These are phyloP conservation scores for Plumapathes pennacea DNA, from an alignment of 92 coral and sea anemone genomes.

Conservation along the genomic window DNA sequence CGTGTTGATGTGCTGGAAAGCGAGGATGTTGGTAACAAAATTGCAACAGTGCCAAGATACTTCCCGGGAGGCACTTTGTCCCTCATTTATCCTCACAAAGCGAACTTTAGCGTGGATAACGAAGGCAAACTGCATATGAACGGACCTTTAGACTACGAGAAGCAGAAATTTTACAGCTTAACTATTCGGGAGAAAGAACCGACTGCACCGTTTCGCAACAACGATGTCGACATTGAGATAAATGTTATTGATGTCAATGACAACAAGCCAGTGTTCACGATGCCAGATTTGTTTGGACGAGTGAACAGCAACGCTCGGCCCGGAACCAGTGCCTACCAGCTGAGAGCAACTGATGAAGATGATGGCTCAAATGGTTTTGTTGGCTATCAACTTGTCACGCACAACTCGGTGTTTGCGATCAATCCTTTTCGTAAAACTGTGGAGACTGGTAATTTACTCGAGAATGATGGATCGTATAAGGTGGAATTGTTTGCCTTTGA, in stretches of 20 bases:
- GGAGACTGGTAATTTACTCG: slow-evolving; percentile 57
- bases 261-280: slow-evolving; percentile 74
- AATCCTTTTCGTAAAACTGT: slow-evolving; percentile 66
- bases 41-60: slow-evolving; percentile 74
- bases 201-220: slow-evolving; percentile 47
- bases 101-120: slow-evolving; percentile 73
- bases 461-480: slow-evolving; percentile 47
- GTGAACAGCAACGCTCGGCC: slow-evolving; percentile 83
- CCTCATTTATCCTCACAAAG: slow-evolving; percentile 70
- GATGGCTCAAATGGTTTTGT: slow-evolving; percentile 73
- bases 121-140: slow-evolving; percentile 53
- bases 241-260: slow-evolving; percentile 86
- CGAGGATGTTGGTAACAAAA: slow-evolving; percentile 54
- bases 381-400: slow-evolving; percentile 59
- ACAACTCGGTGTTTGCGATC: slow-evolving; percentile 54
- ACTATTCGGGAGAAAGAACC: slow-evolving; percentile 76
- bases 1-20: slow-evolving; percentile 78
- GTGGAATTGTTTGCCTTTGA: slow-evolving; percentile 68
- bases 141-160: slow-evolving; percentile 68
- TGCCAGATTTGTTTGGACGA: slow-evolving; percentile 58
- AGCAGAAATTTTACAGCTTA: slow-evolving; percentile 60
- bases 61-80: slow-evolving; percentile 81
- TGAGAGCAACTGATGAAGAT: slow-evolving; percentile 79
- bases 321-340: slow-evolving; percentile 78
- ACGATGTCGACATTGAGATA: slow-evolving; percentile 69